Conservation (phyloP, 2,797 vertebrate genomes). For the Steatocranus sp. region DNA sequence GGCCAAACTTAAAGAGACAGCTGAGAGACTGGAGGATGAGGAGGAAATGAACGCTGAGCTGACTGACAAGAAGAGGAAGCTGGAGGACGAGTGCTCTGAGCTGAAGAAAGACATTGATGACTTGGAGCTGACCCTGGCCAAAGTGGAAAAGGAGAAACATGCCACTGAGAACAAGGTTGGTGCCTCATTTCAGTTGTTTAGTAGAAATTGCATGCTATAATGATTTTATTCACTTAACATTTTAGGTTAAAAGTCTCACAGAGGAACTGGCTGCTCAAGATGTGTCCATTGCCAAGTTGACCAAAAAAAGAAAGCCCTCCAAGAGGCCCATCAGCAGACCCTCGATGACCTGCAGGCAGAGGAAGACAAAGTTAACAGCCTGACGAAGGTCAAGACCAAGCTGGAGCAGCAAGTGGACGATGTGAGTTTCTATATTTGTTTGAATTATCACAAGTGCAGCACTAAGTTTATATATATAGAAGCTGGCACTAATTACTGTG, state of each 20-base stretch:
- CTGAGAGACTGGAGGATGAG: slow-evolving; percentile 43
- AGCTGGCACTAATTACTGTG: not conserved
- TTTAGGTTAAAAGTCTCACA: slow-evolving; percentile 69
- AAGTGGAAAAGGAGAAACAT: slow-evolving; percentile 66
- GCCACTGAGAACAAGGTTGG: slow-evolving; percentile 62
- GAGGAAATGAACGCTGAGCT: slow-evolving; percentile 45
- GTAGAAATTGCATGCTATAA: too few species aligned
- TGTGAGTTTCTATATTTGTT: not conserved
- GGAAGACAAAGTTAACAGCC: not conserved
- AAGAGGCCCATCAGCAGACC: not conserved
- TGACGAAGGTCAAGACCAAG: not conserved
- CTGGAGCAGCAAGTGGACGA: not conserved
- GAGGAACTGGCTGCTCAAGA: slow-evolving; percentile 73
- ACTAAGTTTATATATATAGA: not conserved
- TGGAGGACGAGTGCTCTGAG: not conserved
- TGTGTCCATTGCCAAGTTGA: slow-evolving; percentile 74
- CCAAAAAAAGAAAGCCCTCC: slow-evolving; percentile 57
- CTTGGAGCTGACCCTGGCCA: slow-evolving; percentile 15
- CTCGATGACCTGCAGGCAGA: not conserved
- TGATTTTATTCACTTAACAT: not conserved
- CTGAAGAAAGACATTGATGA: not conserved
- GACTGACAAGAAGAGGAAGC: not conserved
- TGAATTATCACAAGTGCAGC: not conserved
- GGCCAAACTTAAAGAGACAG: slow-evolving; percentile 57
- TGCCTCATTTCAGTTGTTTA: not conserved